phyloP scores from a whole-genome alignment of 2,888 invertebrate species.

The Perithous albicinctus region DNA sequence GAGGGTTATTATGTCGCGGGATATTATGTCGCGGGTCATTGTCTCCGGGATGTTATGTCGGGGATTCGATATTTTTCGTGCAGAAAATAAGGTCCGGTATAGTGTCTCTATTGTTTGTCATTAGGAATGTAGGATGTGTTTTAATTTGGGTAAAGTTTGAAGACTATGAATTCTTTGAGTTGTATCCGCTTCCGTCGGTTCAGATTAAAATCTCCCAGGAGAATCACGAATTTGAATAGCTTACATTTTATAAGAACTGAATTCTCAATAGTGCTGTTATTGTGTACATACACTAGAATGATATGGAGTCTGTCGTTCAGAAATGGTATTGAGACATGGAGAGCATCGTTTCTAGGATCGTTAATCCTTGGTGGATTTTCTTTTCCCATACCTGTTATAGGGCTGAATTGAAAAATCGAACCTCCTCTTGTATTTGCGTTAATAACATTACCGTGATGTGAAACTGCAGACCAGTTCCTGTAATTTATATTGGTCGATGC shows the following conservation, averaged over 20 bases:
- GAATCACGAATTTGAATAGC: slow-evolving; percentile 17
- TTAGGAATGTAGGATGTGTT: slow-evolving; percentile 21
- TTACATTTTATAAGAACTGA: slow-evolving; percentile 14
- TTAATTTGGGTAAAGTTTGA: slow-evolving; percentile 22
- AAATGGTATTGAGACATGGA: slow-evolving; percentile 21
- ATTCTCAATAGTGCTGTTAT: slow-evolving; percentile 1
- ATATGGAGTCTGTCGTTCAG: slow-evolving; percentile 19
- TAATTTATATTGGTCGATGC: too few relatives aligned
- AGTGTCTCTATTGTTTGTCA: slow-evolving; percentile 23
- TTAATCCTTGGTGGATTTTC: neutral
- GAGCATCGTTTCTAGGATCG: slow-evolving; percentile 22
- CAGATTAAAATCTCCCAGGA: too few relatives aligned
- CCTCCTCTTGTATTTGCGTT: too few relatives aligned
- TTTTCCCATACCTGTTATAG: too few relatives aligned
- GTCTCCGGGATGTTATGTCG: too few relatives aligned
- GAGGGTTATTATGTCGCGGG: too few relatives aligned
- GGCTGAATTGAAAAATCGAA: too few relatives aligned
- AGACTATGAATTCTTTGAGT: neutral
- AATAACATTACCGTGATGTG: too few relatives aligned
- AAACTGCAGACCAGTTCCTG: too few relatives aligned
- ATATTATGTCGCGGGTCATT: too few relatives aligned
- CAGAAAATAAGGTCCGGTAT: slow-evolving; percentile 18
- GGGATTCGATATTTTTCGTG: too few relatives aligned
- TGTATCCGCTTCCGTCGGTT: slow-evolving; percentile 10
- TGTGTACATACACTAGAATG: slow-evolving; percentile 24